Conservation (phyloP, 2,888 invertebrate species). For the Piscicola geometra region DNA sequence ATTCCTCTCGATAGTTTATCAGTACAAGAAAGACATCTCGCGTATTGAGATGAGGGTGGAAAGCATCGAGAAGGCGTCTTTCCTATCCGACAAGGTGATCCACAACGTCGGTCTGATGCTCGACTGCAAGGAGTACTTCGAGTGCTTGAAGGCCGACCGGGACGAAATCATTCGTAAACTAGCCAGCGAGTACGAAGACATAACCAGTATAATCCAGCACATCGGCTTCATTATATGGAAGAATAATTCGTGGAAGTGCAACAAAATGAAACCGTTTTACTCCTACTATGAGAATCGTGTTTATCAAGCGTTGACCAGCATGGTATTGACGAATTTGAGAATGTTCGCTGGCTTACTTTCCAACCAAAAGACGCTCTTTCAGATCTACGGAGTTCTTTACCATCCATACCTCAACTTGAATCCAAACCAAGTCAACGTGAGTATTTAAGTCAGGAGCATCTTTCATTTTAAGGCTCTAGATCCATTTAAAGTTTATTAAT, state of each 20-base stretch:
- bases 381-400: conserved; percentile 69
- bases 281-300: conserved; percentile 75
- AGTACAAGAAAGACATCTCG: conserved; percentile 57
- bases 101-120: conserved; percentile 50
- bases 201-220: conserved; percentile 77
- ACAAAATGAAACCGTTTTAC: conserved; percentile 73
- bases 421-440: conserved; percentile 18
- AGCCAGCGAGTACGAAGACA: conserved; percentile 70
- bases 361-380: conserved; percentile 65
- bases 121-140: conserved; percentile 64
- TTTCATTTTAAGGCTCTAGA: too few relatives aligned
- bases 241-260: conserved; percentile 70
- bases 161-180: conserved; percentile 67
- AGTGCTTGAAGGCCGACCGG: conserved; percentile 66
- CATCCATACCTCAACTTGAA: conserved; percentile 23
- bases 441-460: not conserved
- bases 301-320: conserved; percentile 64
- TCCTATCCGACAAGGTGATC: conserved; percentile 52
- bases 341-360: conserved; percentile 64
- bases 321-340: conserved; percentile 69
- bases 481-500: too few relatives aligned
- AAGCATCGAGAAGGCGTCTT: conserved; percentile 52
- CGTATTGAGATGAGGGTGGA: conserved; percentile 53
- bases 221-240: conserved; percentile 77
- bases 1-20: conserved; percentile 53